These are phyloP conservation scores for Lasiurus borealis DNA, from an alignment of 2,113 vertebrate species.

Conservation along the genomic window DNA sequence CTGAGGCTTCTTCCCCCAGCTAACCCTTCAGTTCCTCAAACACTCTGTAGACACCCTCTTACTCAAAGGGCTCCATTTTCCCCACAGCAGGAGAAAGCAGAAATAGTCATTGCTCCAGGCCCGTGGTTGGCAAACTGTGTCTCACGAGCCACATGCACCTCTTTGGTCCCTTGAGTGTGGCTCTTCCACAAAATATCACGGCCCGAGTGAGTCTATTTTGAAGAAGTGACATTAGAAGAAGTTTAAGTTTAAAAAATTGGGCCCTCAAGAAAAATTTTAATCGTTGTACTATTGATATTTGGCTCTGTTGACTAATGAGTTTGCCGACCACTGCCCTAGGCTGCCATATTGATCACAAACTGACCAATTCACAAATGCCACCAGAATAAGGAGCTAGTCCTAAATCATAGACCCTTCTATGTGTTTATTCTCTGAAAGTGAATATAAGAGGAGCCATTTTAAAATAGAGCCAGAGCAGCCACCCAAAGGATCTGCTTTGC, in stretches of 20 bases:
- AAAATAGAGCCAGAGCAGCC: background rate
- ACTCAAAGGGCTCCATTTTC: background rate
- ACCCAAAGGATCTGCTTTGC: background rate
- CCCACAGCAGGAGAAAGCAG: background rate
- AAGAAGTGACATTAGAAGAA: too few relatives aligned
- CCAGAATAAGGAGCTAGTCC: background rate
- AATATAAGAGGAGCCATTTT: background rate
- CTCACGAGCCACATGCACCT: too few relatives aligned
- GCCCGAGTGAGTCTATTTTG: too few relatives aligned
- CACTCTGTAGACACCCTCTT: background rate
- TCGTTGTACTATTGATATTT: too few relatives aligned
- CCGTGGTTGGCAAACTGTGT: too few relatives aligned
- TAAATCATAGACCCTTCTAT: background rate
- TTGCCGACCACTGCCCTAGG: background rate
- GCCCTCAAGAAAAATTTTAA: too few relatives aligned
- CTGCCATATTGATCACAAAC: background rate
- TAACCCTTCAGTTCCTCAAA: background rate
- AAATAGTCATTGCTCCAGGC: background rate
- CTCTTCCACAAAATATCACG: too few relatives aligned
- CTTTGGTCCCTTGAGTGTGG: too few relatives aligned
- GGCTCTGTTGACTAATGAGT: too few relatives aligned
- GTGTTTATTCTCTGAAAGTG: background rate
- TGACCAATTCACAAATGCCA: background rate
- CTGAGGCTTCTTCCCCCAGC: background rate
- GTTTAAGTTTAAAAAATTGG: too few relatives aligned